Percentiles rank a stretch among this genome's conserved stretches.
Conservation (phyloP, 2,113 vertebrate genomes). For the Lophius piscatorius region DNA sequence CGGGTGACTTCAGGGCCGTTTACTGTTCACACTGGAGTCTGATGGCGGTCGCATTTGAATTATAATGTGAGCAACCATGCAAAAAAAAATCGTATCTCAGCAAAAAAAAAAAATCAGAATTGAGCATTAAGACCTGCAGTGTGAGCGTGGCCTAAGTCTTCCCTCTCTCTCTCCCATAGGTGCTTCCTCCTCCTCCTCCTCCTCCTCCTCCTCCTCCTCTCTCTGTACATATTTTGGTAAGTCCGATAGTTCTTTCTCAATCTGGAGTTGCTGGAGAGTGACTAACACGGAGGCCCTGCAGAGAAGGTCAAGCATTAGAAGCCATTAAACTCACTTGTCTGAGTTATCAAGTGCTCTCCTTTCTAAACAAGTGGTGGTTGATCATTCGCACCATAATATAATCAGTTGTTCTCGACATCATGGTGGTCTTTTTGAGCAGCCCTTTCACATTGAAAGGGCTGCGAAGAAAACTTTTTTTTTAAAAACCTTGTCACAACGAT, state of each 20-base stretch:
- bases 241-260: slow-evolving; percentile 55
- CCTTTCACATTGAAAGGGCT: slow-evolving; percentile 41
- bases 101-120: too few species aligned
- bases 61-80: too few species aligned
- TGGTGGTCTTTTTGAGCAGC: slow-evolving; percentile 33
- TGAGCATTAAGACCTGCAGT: too few species aligned
- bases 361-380: slow-evolving; percentile 63
- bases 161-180: slow-evolving; percentile 1
- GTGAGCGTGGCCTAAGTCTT: too few species aligned
- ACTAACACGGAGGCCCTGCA: slow-evolving; percentile 58
- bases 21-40: too few species aligned
- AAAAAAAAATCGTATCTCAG: too few species aligned
- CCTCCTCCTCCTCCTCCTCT: not conserved
- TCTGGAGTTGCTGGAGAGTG: slow-evolving; percentile 68
- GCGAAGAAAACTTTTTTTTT: slow-evolving; percentile 42
- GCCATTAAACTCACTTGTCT: slow-evolving; percentile 73
- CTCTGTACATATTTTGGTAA: slow-evolving; percentile 25
- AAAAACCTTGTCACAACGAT: too few species aligned
- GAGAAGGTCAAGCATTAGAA: slow-evolving; percentile 73
- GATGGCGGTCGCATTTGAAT: too few species aligned
- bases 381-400: slow-evolving; percentile 64
- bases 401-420: slow-evolving; percentile 60
- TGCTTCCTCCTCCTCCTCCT: slow-evolving; percentile 10
- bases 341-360: slow-evolving; percentile 63
- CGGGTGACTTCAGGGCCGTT: too few species aligned